A percentile compares a stretch with the other conserved stretches of the same genome.
Evolutionary conservation across 2,888 invertebrate species (phyloP).

Genomic region (Tenthredo amoena): DNA sequence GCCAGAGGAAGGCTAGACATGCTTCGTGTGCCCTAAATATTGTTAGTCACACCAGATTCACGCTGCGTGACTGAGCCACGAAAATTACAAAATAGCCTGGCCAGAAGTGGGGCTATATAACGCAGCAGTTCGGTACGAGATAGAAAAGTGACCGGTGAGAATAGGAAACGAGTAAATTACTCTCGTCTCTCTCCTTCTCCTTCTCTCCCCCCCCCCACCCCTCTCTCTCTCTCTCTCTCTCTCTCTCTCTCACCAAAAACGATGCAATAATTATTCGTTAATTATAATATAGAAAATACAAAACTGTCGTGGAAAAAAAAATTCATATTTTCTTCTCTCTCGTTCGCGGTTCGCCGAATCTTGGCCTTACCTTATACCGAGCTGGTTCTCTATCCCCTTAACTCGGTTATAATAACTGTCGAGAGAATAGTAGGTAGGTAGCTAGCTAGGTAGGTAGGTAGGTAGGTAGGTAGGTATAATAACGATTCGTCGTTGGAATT

Average conservation of each 20-base stretch:
- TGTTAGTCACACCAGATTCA: slow-evolving; percentile 65
- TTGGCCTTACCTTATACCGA: neutral
- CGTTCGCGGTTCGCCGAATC: slow-evolving; percentile 42
- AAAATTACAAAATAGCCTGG: slow-evolving; percentile 66
- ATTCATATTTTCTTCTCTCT: neutral
- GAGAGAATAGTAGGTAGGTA: slow-evolving; percentile 35
- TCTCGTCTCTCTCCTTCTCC: neutral
- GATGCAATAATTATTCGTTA: slow-evolving; percentile 45
- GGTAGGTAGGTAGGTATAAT: slow-evolving; percentile 33
- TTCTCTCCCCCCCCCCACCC: neutral
- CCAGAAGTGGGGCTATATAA: slow-evolving; percentile 2
- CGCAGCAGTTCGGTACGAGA: neutral
- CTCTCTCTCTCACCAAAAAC: neutral
- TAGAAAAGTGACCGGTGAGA: neutral
- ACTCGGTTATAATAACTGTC: slow-evolving; percentile 72
- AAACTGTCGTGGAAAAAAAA: neutral
- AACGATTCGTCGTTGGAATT: slow-evolving; percentile 67
- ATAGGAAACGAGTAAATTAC: slow-evolving; percentile 18
- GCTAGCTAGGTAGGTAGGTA: slow-evolving; percentile 30
- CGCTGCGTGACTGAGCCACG: slow-evolving; percentile 66
- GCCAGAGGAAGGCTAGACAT: neutral
- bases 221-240: neutral
- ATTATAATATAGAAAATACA: neutral
- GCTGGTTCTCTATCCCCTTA: slow-evolving; percentile 57
- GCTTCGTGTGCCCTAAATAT: slow-evolving; percentile 61